These are phyloP conservation scores for Zaprionus ghesquierei DNA, from an alignment of 1,140 invertebrate species.

Conservation along the genomic window DNA sequence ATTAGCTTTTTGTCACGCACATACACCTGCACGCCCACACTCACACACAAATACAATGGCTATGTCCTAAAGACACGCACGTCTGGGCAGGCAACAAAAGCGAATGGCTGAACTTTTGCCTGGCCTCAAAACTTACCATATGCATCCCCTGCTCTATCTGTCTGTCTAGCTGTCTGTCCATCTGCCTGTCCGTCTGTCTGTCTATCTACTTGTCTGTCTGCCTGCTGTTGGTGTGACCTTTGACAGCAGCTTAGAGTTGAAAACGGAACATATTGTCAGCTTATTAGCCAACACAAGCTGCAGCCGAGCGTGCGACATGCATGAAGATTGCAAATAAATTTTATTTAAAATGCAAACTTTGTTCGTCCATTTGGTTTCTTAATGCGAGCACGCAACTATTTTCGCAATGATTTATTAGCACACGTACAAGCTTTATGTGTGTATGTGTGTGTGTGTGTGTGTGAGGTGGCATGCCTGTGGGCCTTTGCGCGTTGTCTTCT, in stretches of 20 bases:
- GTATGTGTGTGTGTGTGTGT: background rate
- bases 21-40: background rate
- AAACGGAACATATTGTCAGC: constrained; percentile 43
- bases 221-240: constrained; percentile 42
- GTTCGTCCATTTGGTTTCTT: constrained; percentile 48
- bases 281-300: constrained; percentile 65
- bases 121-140: constrained; percentile 62
- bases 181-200: background rate
- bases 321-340: constrained; percentile 61
- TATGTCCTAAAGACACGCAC: constrained; percentile 49
- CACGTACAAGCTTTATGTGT: constrained; percentile 24
- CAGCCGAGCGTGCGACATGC: constrained; percentile 42
- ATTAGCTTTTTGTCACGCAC: constrained; percentile 48
- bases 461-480: background rate
- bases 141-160: constrained; percentile 46
- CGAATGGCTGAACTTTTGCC: constrained; percentile 43
- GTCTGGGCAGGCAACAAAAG: constrained; percentile 29
- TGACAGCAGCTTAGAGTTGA: constrained; percentile 46
- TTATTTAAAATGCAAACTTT: constrained; percentile 60
- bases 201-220: background rate
- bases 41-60: constrained; percentile 25
- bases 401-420: constrained; percentile 65
- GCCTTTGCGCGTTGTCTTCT: constrained; percentile 19
- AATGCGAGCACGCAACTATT: constrained; percentile 71
- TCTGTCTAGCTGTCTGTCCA: constrained; percentile 35